These are phyloP conservation scores for Coluber constrictor DNA, from an alignment of 2,797 vertebrate species.

Conservation along the genomic window DNA sequence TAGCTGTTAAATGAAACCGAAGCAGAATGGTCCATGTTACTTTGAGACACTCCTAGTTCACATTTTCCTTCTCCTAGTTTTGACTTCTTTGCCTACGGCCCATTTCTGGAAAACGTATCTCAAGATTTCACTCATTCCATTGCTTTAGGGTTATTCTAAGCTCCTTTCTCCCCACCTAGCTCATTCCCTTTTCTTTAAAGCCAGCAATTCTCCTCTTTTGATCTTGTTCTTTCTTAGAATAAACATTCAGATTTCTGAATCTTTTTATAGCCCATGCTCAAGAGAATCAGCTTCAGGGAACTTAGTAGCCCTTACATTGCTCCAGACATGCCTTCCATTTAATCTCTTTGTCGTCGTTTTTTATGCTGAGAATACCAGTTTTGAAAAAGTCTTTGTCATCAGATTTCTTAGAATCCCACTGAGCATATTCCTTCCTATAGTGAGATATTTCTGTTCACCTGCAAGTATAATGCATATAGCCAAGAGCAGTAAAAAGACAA, in stretches of 20 bases:
- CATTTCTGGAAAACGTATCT: background rate
- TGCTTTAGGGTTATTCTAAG: background rate
- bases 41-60: background rate
- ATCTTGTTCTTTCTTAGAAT: background rate
- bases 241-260: background rate
- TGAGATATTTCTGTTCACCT: background rate
- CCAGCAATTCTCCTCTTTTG: background rate
- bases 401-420: background rate
- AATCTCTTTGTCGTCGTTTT: background rate
- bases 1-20: background rate
- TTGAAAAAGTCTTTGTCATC: background rate
- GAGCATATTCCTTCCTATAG: background rate
- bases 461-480: background rate
- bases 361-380: background rate
- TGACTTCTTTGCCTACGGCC: background rate
- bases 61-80: background rate
- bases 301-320: background rate
- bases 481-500: background rate
- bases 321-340: background rate
- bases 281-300: background rate
- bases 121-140: background rate
- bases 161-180: background rate
- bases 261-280: background rate
- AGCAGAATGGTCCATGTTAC: background rate
- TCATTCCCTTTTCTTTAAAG: background rate